These are phyloP conservation scores for Myocastor coypus DNA, from an alignment of 2,113 vertebrate genomes.

Conservation along the genomic window DNA sequence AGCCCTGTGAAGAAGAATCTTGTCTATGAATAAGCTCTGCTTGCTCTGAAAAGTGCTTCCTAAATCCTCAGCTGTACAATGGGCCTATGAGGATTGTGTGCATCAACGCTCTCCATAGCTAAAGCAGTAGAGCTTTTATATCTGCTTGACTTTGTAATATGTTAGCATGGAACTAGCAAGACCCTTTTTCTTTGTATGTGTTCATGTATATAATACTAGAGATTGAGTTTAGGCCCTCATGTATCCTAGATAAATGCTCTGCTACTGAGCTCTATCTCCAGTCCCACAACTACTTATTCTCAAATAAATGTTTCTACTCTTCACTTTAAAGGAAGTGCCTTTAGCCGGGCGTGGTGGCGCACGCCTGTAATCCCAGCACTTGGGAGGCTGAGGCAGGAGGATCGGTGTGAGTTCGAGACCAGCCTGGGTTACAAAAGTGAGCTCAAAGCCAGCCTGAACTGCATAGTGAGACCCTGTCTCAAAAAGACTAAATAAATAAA, in stretches of 20 bases:
- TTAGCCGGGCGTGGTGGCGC: no score
- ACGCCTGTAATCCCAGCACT: no score
- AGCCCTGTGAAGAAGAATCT: background rate
- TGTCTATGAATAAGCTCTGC: slow-evolving; percentile 5
- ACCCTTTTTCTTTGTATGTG: background rate
- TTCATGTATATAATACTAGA: background rate
- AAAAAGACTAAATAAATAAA: no score
- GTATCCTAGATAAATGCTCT: background rate
- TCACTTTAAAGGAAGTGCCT: background rate
- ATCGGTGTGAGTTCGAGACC: no score
- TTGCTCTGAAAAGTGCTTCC: background rate
- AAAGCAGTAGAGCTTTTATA: slow-evolving; percentile 15
- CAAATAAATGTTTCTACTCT: background rate
- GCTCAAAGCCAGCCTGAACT: no score
- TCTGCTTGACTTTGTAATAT: slow-evolving; percentile 20
- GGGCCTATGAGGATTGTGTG: background rate
- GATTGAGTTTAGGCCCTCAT: background rate
- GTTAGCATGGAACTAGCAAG: slow-evolving; percentile 6
- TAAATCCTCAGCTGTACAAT: background rate
- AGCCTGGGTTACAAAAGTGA: no score
- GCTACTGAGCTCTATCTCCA: background rate
- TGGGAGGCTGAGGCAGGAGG: no score
- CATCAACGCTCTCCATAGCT: background rate
- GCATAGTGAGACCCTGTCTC: no score
- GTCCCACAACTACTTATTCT: slow-evolving; percentile 7